Base-by-base conservation (phyloP, 2,888 invertebrate genomes). In the Drosophila mulleri region DNA sequence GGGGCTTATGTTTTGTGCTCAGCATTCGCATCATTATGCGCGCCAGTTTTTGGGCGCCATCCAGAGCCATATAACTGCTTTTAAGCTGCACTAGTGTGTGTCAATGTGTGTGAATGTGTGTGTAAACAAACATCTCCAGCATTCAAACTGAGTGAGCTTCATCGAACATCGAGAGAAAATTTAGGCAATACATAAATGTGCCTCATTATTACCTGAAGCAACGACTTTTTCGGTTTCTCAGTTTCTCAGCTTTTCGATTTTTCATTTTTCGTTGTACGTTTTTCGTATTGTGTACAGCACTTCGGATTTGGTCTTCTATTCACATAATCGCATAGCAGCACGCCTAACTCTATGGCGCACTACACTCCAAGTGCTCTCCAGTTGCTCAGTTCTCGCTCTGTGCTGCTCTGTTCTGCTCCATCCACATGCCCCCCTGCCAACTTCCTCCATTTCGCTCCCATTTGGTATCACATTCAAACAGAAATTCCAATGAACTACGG, bases 11-110 rank as follows among this genome's bases (percentile, higher is more conserved):
- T 62, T 82, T 80, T 80, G 73, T 62, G 67, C 68, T 47, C 63
- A 61, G 67, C 70, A 52, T 85, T 81, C 82, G 78, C 80, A 68
- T 77, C 82, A 84, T 82, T 80, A 75, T 77, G 80, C 76, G 72
- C 77, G 77, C 81, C 75, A 80, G 73, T 75, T 80, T 81, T 86
- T 81, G 81, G 82, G 83, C 79, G 81, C 79, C 75, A 75, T 67
- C 66, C 54, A 53, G n/a, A 81, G 32, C 67, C 62, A 63, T 56
- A 76, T 35, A 78, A 64, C 58, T 64, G 75, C 47, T 48, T 47
- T 44, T 47, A 18, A 8, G 2, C 48, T 32, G 29, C 12, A 50
- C 32, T 6, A 53, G 35, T 48, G 14, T 42, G 29, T 42, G 29
- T 23, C 48, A 35, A 20, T 58, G 44, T 48, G 16, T 52, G 35